Percentiles rank a stretch among this genome's conserved stretches.
phyloP scores from a whole-genome alignment of 2,888 invertebrate species.

The Colostygia pectinataria region DNA sequence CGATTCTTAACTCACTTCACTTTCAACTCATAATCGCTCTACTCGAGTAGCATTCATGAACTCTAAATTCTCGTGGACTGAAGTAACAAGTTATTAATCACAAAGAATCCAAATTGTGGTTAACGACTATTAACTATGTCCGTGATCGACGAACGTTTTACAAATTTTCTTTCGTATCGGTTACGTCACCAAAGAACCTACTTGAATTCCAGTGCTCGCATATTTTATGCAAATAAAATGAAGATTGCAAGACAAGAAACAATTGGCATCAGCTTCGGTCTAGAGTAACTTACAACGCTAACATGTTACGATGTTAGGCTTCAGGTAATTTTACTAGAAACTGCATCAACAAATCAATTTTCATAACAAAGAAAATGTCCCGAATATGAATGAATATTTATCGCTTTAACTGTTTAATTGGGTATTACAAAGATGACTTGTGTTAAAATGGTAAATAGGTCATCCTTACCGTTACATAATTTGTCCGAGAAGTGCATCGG shows the following conservation, averaged over 20 bases:
- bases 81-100: constrained; percentile 60
- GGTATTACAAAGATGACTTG: constrained; percentile 16
- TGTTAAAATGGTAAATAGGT: constrained; percentile 56
- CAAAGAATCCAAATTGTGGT: constrained; percentile 66
- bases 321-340: not conserved
- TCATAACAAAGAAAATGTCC: not conserved
- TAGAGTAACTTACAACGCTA: constrained; percentile 41
- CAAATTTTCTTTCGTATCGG: constrained; percentile 65
- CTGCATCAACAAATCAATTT: not conserved
- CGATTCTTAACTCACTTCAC: constrained; percentile 41
- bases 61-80: constrained; percentile 37
- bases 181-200: constrained; percentile 69
- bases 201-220: constrained; percentile 65
- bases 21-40: constrained; percentile 33
- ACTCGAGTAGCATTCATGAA: constrained; percentile 45
- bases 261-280: constrained; percentile 52
- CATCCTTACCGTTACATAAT: constrained; percentile 76
- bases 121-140: constrained; percentile 69
- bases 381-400: not conserved
- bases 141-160: constrained; percentile 68
- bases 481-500: constrained; percentile 65
- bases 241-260: constrained; percentile 64
- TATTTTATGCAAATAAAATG: constrained; percentile 68
- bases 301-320: not conserved
- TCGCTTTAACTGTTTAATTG: constrained; percentile 1